Evolutionary conservation across 2,888 invertebrate species (phyloP), one percentile per base, ranked within the genome.

Genomic region (Steinernema carpocapsae): DNA sequence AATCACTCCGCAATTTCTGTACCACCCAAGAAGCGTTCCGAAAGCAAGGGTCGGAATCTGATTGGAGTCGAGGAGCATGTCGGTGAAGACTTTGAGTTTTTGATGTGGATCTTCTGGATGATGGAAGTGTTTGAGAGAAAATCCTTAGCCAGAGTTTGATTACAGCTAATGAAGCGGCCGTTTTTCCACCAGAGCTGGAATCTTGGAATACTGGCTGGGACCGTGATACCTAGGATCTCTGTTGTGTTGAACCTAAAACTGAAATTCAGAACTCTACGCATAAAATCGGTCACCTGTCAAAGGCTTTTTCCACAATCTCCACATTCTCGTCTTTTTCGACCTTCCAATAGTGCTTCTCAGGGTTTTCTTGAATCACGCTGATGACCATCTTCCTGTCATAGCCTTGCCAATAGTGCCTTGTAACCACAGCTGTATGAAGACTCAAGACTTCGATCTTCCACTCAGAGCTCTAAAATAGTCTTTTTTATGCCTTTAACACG

Each of bases 171-270:
- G 64, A 64, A 64, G 17, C 32, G 32, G 14, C 64, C 64, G 64
- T 64, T 64, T 6, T 32, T 29, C 64, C 64, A 64, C 64, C 64
- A 64, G 17, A 64, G 37, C 32, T 64, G 29, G 64, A 64, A 64
- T 6, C 29, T 29, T 2, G 29, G 32, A n/a, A 64, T 64, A 29
- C 32, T 29, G 29, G 29, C 1, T 12, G 64, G 64, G 17, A 64
- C 64, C 17, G 29, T 12, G 32, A 64, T 1, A 7, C 64, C 64
- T 14, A 29, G 32, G 3, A 32, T 1, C 37, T 29, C 37, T 4
- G 64, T 64, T 32, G 32, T 32, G 64, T 64, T 64, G 32, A 64
- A 64, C 17, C 64, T 64, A 32, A 17, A 64, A 14, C 14, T 14
- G 19, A 4, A 48, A 7, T 48, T 48, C 19, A 19, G 48, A 14